Evolutionary conservation across 2,797 vertebrate species (phyloP), one percentile per base, ranked within the genome.

Genomic region (Chiloscyllium punctatum): DNA sequence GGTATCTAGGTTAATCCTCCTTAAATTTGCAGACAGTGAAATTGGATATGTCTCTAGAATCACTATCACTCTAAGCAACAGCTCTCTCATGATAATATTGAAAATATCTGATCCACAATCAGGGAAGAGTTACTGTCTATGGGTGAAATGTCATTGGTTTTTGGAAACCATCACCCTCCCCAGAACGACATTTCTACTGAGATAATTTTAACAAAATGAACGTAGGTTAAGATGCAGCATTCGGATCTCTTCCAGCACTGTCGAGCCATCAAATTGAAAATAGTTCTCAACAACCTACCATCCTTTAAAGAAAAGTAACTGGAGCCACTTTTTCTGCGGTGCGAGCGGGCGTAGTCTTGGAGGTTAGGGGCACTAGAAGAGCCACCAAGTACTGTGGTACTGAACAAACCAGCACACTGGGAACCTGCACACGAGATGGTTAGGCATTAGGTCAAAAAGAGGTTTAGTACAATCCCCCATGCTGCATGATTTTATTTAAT

Each of bases 361-460:
- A 99, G 99, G 97, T 99, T 99, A 97, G 99, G 99, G 97, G 99
- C 99, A 96, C 99, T 99, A 98, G 99, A 99, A 96, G 99, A 99
- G 97, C 99, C 99, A 96, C 99, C 99, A 96, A 99, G 98, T 98
- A 99, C 99, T 96, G 99, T 99, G 98, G 99, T 99, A 98, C 99
- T 99, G 98, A 99, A 99, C 97, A 99, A 98, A 96, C 99, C 99
- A 97, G 98, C 99, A 96, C 99, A 99, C 98, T 99, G 99, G 96
- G 99, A 99, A 98, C 99, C 99, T 99, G 98, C 97, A 96, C 96
- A 96, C 96, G 96, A 97, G 96, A 96, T 97, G 97, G 97, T 97
- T 96, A 96, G 97, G 94, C 51, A 30, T 95, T 95, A 95, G 94
- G 94, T 72, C 71, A 74, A 68, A 94, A 74, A 77, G 48, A 13